Evolutionary conservation across 2,113 vertebrate genomes (phyloP).

Genomic region (Bufo gargarizans): DNA sequence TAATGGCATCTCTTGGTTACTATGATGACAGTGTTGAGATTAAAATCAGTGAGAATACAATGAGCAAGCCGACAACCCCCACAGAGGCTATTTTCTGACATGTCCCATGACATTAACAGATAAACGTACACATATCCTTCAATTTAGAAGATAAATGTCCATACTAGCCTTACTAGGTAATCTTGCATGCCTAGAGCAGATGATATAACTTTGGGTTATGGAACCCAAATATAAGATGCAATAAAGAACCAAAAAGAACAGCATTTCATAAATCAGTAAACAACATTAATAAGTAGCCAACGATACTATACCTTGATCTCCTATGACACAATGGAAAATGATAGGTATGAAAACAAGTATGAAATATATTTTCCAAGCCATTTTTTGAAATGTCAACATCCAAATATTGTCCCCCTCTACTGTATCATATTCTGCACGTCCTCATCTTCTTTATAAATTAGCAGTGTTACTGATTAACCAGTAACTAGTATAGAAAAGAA

Average conservation of each 20-base stretch:
- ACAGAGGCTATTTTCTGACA: too few species aligned
- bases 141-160: too few species aligned
- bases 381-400: background rate
- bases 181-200: background rate
- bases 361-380: slow-evolving; percentile 8
- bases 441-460: slow-evolving; percentile 31
- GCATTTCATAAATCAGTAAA: background rate
- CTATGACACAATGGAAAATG: background rate
- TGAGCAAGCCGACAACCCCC: background rate
- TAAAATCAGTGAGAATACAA: too few species aligned
- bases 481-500: slow-evolving; percentile 7
- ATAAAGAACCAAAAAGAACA: background rate
- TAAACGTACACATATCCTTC: too few species aligned
- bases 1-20: too few species aligned
- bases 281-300: background rate
- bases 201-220: background rate
- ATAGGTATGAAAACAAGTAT: slow-evolving; percentile 5
- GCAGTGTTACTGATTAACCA: slow-evolving; percentile 51
- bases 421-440: background rate
- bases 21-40: too few species aligned
- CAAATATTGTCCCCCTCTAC: background rate
- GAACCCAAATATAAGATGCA: background rate
- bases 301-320: slow-evolving; percentile 34
- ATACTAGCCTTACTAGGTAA: background rate
- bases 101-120: too few species aligned